Evolutionary conservation across 2,888 invertebrate species (phyloP), one percentile per base, ranked within the genome.

Genomic region (Danaus chrysippus): DNA sequence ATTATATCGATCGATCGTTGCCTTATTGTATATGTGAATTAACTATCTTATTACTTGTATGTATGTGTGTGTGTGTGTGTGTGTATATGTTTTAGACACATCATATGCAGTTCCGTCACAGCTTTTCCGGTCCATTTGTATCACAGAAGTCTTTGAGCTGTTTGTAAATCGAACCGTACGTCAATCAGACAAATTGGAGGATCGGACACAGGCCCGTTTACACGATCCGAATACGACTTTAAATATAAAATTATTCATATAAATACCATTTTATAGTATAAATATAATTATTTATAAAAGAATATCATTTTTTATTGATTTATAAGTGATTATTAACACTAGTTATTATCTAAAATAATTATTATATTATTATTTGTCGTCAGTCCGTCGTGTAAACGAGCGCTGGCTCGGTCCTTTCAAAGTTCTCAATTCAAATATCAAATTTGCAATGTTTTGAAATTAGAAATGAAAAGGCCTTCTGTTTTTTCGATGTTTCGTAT

Each of bases 131-230:
- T 60, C 53, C 61, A 58, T 64, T 55, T 64, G 19, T 49, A 55
- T 55, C 49, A 34, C 49, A 59, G 55, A 74, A 79, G 87, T 86
- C 87, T 89, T 88, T 87, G 87, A 84, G 83, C 81, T 72, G 81
- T 89, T 86, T 87, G 87, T 79, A 86, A 82, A 84, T 79, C 82
- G 81, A 86, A 83, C 70, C 74, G 73, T 71, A 70, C 86, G 83
- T 87, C 89, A 88, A 89, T 89, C 89, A 89, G 86, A 72, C 83
- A 87, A 89, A 89, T 89, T 88, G 88, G 83, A 83, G 79, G 74
- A 73, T 75, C 69, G 75, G 83, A 83, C 84, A 85, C 83, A 76
- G 76, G 23, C 53, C 5, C 42, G 61, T 57, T 66, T 53, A 55
- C 42, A 66, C 17, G 13, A 44, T 34, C 42, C 55, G 61, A 54